phyloP scores from a whole-genome alignment of 2,113 vertebrate genomes.

The Vireo altiloquus region DNA sequence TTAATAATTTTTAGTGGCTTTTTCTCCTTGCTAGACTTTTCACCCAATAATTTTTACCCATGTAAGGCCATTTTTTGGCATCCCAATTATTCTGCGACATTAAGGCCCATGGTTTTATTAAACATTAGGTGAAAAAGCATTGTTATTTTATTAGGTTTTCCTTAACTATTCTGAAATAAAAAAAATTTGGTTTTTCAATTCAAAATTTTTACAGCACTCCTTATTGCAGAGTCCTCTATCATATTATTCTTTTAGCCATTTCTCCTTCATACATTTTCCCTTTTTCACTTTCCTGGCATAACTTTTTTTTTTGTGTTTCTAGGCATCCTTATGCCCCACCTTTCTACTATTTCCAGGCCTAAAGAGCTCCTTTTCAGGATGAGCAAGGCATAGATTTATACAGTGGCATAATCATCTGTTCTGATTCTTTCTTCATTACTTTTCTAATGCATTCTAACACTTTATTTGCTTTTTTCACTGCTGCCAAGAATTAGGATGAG shows the following conservation, averaged over 20 bases:
- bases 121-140: neutral
- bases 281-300: neutral
- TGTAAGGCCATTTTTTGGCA: neutral
- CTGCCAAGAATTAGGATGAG: neutral
- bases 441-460: neutral
- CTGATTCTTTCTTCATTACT: constrained; percentile 17
- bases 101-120: neutral
- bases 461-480: constrained; percentile 24
- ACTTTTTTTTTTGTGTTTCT: neutral
- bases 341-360: neutral
- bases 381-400: constrained; percentile 5
- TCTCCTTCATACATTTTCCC: neutral
- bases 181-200: neutral
- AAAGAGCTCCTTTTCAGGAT: neutral
- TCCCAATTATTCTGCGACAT: neutral
- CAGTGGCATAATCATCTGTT: neutral
- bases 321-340: neutral
- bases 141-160: neutral
- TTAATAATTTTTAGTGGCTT: neutral
- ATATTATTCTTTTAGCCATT: neutral
- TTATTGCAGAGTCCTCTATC: neutral
- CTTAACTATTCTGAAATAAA: neutral
- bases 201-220: neutral
- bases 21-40: neutral
- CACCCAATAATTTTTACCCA: neutral